A percentile compares a stretch with the other conserved stretches of the same genome.
phyloP scores from a whole-genome alignment of 2,113 vertebrate species.

The Carlito syrichta region DNA sequence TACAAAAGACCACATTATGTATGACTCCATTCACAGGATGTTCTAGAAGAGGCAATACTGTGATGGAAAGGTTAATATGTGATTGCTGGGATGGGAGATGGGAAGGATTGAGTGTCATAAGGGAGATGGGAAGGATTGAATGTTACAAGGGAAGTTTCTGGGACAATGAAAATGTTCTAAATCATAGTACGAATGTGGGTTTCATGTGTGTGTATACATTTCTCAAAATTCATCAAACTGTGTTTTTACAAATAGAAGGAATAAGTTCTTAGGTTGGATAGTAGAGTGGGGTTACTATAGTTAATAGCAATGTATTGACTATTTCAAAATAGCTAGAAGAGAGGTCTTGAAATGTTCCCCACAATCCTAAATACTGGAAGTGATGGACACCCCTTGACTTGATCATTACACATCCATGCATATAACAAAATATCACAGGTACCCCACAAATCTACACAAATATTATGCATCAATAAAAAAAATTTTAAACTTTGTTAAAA shows the following conservation, averaged over 20 bases:
- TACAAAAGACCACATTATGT: not conserved
- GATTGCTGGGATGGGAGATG: too few relatives aligned
- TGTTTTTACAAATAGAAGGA: not conserved
- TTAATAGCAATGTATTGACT: not conserved
- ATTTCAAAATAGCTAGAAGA: not conserved
- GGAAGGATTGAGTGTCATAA: not conserved
- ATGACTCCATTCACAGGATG: not conserved
- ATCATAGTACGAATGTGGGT: not conserved
- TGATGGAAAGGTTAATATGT: too few relatives aligned
- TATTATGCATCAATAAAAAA: not conserved
- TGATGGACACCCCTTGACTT: not conserved
- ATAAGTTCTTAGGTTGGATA: not conserved
- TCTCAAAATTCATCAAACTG: not conserved
- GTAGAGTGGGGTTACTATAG: not conserved
- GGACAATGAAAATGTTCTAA: not conserved
- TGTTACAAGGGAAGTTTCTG: not conserved
- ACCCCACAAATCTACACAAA: not conserved
- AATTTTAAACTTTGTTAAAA: not conserved
- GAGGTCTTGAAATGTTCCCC: not conserved
- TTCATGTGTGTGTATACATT: not conserved
- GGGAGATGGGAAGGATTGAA: not conserved
- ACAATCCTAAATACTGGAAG: not conserved
- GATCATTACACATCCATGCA: not conserved
- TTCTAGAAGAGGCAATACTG: not conserved
- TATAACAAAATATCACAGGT: not conserved